These are phyloP conservation scores for Oxyruncus cristatus DNA, from an alignment of 2,113 vertebrate genomes.

Conservation along the genomic window DNA sequence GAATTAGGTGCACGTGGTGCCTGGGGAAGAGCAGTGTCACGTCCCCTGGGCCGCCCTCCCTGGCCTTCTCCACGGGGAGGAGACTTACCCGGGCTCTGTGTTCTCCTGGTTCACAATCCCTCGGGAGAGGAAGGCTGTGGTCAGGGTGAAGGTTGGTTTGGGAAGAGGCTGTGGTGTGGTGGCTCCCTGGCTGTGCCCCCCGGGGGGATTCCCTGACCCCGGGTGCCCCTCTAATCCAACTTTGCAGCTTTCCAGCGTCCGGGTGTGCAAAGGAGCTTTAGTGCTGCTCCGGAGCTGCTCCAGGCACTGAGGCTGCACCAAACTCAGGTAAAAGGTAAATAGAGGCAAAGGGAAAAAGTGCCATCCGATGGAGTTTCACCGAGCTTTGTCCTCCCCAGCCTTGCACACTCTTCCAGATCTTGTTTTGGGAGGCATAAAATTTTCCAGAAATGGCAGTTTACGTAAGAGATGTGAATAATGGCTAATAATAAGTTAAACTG, in stretches of 20 bases:
- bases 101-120: rapidly evolving
- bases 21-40: not conserved
- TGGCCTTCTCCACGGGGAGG: not conserved
- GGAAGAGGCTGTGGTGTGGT: not conserved
- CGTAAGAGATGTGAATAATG: not conserved
- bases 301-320: not conserved
- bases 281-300: not conserved
- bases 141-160: not conserved
- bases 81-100: not conserved
- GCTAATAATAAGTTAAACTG: not conserved
- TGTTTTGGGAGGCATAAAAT: not conserved
- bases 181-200: not conserved
- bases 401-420: not conserved
- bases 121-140: not conserved
- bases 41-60: rapidly evolving
- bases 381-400: not conserved
- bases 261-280: conserved; percentile 1
- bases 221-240: conserved; percentile 1
- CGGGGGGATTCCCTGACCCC: conserved; percentile 28
- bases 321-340: not conserved
- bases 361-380: rapidly evolving
- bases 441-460: not conserved
- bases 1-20: not conserved
- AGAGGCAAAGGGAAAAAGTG: not conserved
- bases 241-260: not conserved